Base-by-base conservation (phyloP, 1,140 invertebrate species). In the Teleogryllus occipitalis region DNA sequence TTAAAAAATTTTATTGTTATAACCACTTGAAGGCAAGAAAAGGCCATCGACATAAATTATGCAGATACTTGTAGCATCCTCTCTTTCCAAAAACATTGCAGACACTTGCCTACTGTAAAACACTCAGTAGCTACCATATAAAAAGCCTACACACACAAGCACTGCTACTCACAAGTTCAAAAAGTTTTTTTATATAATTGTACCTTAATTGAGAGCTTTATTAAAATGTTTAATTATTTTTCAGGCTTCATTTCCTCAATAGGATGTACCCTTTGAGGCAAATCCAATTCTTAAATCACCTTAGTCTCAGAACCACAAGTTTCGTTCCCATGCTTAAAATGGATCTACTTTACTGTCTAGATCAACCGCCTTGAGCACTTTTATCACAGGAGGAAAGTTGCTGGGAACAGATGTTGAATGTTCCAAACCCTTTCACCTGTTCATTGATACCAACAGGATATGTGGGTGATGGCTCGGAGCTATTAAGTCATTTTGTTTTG, bases 71-170 rank as follows among this genome's bases (percentile, higher is more conserved):
- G 54, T 65, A 65, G 54, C 54, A 65, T 65, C 54, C 54, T 10
- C 54, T 65, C 54, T 65, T 65, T 18, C 54, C 54, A 65, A 65
- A 10, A 65, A 65, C 54, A 65, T 65, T 65, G 54, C 54, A 65
- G 54, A 65, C 54, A 65, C 54, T 65, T 65, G 10, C 54, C 54
- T 65, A 65, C 54, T 14, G 10, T 65, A 65, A 65, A 18, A 65
- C 54, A 65, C 54, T 65, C 54, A 65, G 54, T 65, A 65, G 54
- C 54, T 65, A 65, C 54, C 54, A 65, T 65, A 65, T 14, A 65
- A 65, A 65, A 65, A 65, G 54, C 54, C 54, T 65, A 65, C 54
- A 65, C 54, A 65, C 54, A 65, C 18, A 65, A 65, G 54, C 54
- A 65, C 54, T 65, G 54, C 54, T 65, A 65, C 54, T 65, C 54